Conservation (phyloP, 2,888 invertebrate genomes). For the Merodon equestris region DNA sequence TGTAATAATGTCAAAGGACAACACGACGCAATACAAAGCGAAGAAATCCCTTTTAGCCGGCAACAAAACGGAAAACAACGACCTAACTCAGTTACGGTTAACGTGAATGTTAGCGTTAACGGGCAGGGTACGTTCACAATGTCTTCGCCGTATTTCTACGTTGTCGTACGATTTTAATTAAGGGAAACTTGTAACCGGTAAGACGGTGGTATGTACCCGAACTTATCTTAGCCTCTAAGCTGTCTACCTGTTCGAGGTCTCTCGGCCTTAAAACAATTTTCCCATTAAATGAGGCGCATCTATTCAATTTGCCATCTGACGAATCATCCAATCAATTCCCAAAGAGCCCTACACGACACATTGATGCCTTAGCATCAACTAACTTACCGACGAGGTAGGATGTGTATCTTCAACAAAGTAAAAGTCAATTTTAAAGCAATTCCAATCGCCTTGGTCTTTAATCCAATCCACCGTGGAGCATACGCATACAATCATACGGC, state of each 20-base stretch:
- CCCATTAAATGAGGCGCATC: conserved; percentile 64
- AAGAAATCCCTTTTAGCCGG: conserved; percentile 29
- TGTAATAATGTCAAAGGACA: conserved; percentile 60
- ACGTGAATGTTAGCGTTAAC: no score
- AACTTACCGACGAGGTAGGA: no score
- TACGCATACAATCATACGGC: conserved; percentile 1
- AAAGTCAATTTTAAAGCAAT: conserved; percentile 54
- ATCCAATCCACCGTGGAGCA: conserved; percentile 20
- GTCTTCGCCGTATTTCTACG: background rate
- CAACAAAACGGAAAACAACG: no score
- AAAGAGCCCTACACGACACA: conserved; percentile 13
- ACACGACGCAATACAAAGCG: conserved; percentile 10
- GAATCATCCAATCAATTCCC: conserved; percentile 61
- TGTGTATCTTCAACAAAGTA: background rate
- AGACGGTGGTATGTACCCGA: no score
- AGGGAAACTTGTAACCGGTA: conserved; percentile 37
- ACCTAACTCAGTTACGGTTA: background rate
- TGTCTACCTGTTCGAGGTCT: background rate
- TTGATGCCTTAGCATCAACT: background rate
- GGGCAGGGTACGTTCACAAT: no score
- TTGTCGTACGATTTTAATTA: conserved; percentile 56
- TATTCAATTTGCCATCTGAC: conserved; percentile 65
- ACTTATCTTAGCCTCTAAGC: no score
- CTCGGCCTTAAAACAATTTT: conserved; percentile 54
- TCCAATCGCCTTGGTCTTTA: conserved; percentile 41